phyloP scores from a whole-genome alignment of 2,797 vertebrate genomes.

The Arctocebus calabarensis region DNA sequence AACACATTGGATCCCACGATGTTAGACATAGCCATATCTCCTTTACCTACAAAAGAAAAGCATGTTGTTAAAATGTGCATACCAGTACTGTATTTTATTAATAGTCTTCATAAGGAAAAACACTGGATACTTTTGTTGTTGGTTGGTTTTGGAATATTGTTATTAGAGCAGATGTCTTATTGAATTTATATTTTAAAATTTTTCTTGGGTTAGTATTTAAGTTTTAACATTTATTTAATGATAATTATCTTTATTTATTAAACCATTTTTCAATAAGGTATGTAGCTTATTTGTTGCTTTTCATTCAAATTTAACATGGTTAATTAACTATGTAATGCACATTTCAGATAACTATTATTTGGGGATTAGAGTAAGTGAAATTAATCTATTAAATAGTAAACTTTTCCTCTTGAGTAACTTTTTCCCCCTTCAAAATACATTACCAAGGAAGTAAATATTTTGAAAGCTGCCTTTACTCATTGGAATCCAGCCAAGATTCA shows the following conservation, averaged over 20 bases:
- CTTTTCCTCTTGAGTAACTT: constrained; percentile 34
- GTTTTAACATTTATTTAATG: constrained; percentile 84
- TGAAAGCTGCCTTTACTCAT: constrained; percentile 50
- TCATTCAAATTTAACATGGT: constrained; percentile 72
- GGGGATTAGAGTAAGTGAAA: constrained; percentile 60
- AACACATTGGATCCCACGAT: constrained; percentile 99
- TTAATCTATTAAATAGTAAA: constrained; percentile 65
- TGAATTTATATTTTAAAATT: constrained; percentile 80
- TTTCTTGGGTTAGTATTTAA: constrained; percentile 80
- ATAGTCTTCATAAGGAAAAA: constrained; percentile 62
- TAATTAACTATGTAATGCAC: constrained; percentile 59
- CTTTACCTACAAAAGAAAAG: constrained; percentile 92
- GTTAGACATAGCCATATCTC: constrained; percentile 99
- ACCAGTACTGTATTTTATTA: constrained; percentile 72
- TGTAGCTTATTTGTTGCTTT: constrained; percentile 79
- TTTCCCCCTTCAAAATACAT: constrained; percentile 30
- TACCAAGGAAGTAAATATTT: constrained; percentile 61
- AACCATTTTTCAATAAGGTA: constrained; percentile 79
- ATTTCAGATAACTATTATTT: constrained; percentile 65
- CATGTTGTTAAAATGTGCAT: constrained; percentile 71
- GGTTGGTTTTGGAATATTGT: constrained; percentile 74
- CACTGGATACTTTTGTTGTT: constrained; percentile 80
- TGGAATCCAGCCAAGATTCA: constrained; percentile 27
- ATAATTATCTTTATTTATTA: constrained; percentile 84
- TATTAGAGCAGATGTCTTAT: constrained; percentile 72